phyloP scores from a whole-genome alignment of 2,888 invertebrate species.

The Hypsopygia costalis region DNA sequence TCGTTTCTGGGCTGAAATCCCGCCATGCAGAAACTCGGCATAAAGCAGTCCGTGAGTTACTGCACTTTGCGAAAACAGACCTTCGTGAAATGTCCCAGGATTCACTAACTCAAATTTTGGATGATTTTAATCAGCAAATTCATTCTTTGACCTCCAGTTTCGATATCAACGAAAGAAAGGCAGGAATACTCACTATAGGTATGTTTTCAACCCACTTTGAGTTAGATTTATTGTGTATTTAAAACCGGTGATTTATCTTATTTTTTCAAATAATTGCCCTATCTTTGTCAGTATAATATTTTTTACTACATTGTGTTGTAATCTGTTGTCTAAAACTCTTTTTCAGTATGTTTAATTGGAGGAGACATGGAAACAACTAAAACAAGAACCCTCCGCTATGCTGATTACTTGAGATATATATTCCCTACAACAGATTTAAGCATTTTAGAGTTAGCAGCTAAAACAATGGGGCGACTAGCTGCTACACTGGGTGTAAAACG shows the following conservation, averaged over 20 bases:
- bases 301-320: too few relatives aligned
- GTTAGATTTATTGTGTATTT: too few relatives aligned
- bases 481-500: constrained; percentile 94
- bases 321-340: background rate
- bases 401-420: constrained; percentile 93
- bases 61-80: constrained; percentile 94
- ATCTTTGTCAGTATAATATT: too few relatives aligned
- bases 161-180: constrained; percentile 96
- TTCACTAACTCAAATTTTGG: constrained; percentile 91
- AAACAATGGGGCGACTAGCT: constrained; percentile 95
- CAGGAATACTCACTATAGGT: constrained; percentile 96
- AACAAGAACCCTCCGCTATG: constrained; percentile 93
- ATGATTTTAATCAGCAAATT: constrained; percentile 96
- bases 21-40: constrained; percentile 91
- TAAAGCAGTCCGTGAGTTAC: constrained; percentile 92
- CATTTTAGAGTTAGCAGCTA: constrained; percentile 96
- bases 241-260: too few relatives aligned
- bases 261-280: too few relatives aligned
- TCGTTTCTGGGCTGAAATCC: constrained; percentile 93
- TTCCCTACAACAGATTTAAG: constrained; percentile 93
- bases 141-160: constrained; percentile 96
- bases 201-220: too few relatives aligned
- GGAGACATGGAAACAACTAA: constrained; percentile 95
- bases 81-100: constrained; percentile 93
- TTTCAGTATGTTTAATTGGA: constrained; percentile 93